phyloP scores from a whole-genome alignment of 2,113 vertebrate genomes.

The Baryphthengus martii region DNA sequence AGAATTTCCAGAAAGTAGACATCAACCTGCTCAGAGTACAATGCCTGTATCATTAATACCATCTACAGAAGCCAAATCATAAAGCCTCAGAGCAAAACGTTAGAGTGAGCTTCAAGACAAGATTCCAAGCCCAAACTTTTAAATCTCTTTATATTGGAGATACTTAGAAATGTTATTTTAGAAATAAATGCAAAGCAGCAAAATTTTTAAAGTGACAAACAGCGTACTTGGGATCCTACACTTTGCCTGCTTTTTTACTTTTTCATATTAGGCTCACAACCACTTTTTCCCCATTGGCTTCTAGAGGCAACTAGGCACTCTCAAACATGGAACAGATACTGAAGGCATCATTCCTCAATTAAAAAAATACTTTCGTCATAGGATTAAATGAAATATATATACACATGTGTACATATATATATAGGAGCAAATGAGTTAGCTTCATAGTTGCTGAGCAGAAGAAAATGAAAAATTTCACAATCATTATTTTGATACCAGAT shows the following conservation, averaged over 20 bases:
- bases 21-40: background rate
- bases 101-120: background rate
- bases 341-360: background rate
- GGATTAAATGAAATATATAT: background rate
- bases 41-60: background rate
- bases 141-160: background rate
- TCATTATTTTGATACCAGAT: background rate
- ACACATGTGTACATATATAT: fast-evolving
- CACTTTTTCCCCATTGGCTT: background rate
- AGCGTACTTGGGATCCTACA: background rate
- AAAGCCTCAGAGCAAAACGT: background rate
- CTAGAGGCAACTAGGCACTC: background rate
- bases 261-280: background rate
- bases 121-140: background rate
- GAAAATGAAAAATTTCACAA: background rate
- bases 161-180: background rate
- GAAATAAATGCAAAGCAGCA: background rate
- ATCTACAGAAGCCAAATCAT: background rate
- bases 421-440: background rate
- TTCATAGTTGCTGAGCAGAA: background rate
- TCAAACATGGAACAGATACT: background rate
- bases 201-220: background rate
- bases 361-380: background rate
- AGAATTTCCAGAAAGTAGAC: background rate
- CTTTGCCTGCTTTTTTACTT: background rate